Percentiles rank a stretch among this genome's conserved stretches.
These are phyloP conservation scores for Mandrillus leucophaeus DNA, from an alignment of 2,113 vertebrate species.

Conservation along the genomic window DNA sequence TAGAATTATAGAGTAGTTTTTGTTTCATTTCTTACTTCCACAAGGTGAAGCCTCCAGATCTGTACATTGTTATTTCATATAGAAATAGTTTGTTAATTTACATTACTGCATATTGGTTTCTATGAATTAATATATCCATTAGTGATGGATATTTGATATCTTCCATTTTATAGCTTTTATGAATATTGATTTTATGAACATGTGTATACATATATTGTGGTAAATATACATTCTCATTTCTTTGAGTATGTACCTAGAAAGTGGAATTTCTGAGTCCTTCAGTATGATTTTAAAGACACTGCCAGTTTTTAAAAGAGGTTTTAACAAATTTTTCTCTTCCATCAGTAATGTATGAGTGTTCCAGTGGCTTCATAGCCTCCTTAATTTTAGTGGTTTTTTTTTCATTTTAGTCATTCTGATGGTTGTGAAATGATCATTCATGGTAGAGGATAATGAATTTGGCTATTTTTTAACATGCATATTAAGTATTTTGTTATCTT, in stretches of 20 bases:
- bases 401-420: background rate
- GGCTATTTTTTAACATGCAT: background rate
- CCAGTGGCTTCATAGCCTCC: background rate
- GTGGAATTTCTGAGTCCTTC: background rate
- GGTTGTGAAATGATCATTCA: background rate
- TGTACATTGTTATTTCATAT: background rate
- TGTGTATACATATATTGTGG: background rate
- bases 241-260: background rate
- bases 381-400: background rate
- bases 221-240: background rate
- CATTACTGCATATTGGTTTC: background rate
- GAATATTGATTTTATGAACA: background rate
- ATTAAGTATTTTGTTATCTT: background rate
- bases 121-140: background rate
- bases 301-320: background rate
- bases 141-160: background rate
- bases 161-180: background rate
- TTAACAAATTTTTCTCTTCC: background rate
- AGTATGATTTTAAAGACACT: background rate
- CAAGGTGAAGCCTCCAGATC: background rate
- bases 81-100: background rate
- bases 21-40: background rate
- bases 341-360: background rate
- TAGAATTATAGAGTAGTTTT: background rate
- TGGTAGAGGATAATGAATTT: background rate